These are phyloP conservation scores for Anastrepha ludens DNA, from an alignment of 1,140 invertebrate species.

Conservation along the genomic window DNA sequence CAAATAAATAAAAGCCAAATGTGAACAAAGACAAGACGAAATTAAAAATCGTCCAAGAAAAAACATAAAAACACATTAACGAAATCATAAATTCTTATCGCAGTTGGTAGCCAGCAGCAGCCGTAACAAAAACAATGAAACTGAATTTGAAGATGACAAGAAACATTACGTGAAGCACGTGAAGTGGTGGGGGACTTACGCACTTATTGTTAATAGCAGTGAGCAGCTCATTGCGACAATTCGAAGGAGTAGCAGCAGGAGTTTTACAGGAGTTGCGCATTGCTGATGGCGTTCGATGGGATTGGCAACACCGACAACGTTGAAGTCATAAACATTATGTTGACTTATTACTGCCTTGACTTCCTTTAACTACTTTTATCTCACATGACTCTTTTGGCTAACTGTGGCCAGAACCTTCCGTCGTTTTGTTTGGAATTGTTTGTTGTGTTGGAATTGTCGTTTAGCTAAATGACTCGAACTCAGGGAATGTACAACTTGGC, in stretches of 20 bases:
- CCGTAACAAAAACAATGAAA: conserved; percentile 18
- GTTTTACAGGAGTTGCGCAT: not conserved
- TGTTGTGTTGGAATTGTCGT: conserved; percentile 40
- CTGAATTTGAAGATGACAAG: not conserved
- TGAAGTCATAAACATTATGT: conserved; percentile 47
- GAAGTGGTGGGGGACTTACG: not conserved
- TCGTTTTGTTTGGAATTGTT: not conserved
- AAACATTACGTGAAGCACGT: not conserved
- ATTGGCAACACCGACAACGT: conserved; percentile 22
- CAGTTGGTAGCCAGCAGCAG: not conserved
- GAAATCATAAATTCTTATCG: conserved; percentile 58
- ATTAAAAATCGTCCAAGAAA: conserved; percentile 25
- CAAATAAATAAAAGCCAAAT: conserved; percentile 46
- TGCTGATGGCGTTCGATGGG: not conserved
- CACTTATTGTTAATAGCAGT: conserved; percentile 21
- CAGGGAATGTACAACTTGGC: not conserved
- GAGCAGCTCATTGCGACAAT: not conserved
- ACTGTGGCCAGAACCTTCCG: too few species aligned
- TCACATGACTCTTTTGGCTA: not conserved
- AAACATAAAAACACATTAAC: conserved; percentile 57
- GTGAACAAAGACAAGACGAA: not conserved
- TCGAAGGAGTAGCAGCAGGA: not conserved
- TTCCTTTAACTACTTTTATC: not conserved
- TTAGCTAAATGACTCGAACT: conserved; percentile 37
- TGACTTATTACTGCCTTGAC: conserved; percentile 33